phyloP scores from a whole-genome alignment of 1,140 invertebrate species.

The Saccostrea echinata region DNA sequence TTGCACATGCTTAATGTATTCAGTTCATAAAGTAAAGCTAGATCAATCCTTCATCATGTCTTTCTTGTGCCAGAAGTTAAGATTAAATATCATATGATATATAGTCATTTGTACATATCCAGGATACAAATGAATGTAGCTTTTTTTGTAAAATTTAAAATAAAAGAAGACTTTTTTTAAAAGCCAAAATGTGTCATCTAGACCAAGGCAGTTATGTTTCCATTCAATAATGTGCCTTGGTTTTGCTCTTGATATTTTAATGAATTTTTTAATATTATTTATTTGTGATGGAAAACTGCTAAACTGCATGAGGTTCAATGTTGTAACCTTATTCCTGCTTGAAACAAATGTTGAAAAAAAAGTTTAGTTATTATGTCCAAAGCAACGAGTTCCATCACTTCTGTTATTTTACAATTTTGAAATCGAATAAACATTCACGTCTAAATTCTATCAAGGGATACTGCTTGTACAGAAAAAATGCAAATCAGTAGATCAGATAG shows the following conservation, averaged over 20 bases:
- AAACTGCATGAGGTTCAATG: background rate
- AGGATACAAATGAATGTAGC: no score
- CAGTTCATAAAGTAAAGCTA: background rate
- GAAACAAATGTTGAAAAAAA: background rate
- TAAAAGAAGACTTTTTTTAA: background rate
- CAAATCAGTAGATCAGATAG: no score
- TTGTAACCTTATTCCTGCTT: background rate
- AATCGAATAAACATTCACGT: no score
- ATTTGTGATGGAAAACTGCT: background rate
- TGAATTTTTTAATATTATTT: background rate
- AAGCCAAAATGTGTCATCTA: background rate
- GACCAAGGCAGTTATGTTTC: background rate
- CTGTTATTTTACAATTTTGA: no score
- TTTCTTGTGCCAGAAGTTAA: background rate
- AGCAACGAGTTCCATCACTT: no score
- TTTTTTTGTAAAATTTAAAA: no score
- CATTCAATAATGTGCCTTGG: background rate
- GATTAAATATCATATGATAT: background rate
- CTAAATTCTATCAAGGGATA: no score
- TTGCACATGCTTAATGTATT: background rate
- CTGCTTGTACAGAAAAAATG: no score
- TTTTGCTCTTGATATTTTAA: no score
- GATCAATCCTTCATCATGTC: background rate
- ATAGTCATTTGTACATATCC: background rate
- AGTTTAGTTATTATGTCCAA: no score